Evolutionary conservation across 2,113 vertebrate genomes (phyloP), one percentile per base, ranked within the genome.

Genomic region (Lathamus discolor): DNA sequence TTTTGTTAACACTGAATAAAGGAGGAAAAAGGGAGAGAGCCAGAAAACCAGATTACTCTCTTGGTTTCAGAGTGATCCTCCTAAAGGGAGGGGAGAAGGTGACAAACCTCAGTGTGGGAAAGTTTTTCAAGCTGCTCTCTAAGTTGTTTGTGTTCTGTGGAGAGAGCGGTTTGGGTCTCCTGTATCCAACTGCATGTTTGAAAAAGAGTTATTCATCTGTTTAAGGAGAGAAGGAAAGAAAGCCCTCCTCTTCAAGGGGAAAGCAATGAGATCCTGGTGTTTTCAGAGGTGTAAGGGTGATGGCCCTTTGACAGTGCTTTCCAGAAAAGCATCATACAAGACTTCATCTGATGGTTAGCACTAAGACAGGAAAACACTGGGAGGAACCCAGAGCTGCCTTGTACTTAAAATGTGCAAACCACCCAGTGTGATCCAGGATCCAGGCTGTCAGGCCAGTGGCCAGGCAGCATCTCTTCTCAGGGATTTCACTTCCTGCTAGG

Each of bases 31-130:
- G 55, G 28, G 39, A 84, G 59, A 29, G 43, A 80, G 82, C 68
- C 93, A 90, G 79, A 74, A 88, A 93, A 74, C 51, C 6, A 1
- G 80, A 92, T 83, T 88, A 83, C 61, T 92, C 72, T 94, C 90
- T 54, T 88, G 86, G 48, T 94, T 93, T 83, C 59, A 69, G 68
- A 63, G 43, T 1, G 1, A 67, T 90, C 43, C 51, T 77, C 72
- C 17, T 22, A 61, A 83, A 92, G 92, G 85, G 92, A 91, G 75
- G 82, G 85, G 46, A 94, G 90, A 90, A 93, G 41, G 72, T 83
- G 94, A 86, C 49, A 83, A 83, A 31, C 91, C 61, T 92, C 83
- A 59, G 55, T 90, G 90, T 96, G 92, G 93, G 92, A 95, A 96
- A 94, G 51, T 92, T 92, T 92, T 93, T 92, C 85, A 81, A 80